These are phyloP conservation scores for Habrosyne pyritoides DNA, from an alignment of 2,888 invertebrate genomes.

Conservation along the genomic window DNA sequence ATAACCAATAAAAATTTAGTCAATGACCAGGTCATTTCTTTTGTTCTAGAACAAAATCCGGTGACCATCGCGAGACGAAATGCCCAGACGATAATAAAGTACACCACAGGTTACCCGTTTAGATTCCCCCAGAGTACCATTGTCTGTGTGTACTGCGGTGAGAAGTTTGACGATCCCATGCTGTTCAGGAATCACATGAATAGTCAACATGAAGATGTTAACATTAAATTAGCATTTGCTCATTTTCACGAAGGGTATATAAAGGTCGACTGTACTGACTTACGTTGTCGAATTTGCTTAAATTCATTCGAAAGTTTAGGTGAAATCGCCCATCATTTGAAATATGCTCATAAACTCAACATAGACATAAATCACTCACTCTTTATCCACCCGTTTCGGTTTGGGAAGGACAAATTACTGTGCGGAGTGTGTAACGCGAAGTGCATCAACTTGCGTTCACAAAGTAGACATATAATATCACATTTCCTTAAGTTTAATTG, in stretches of 20 bases:
- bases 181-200: constrained; percentile 16
- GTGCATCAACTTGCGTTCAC: constrained; percentile 18
- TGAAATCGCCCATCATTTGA: constrained; percentile 12
- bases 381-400: neutral
- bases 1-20: no score
- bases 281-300: constrained; percentile 15
- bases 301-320: neutral
- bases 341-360: constrained; percentile 12
- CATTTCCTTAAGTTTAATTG: constrained; percentile 13
- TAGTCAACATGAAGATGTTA: constrained; percentile 3
- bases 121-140: constrained; percentile 11
- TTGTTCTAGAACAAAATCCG: constrained; percentile 17
- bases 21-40: constrained; percentile 35
- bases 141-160: constrained; percentile 17
- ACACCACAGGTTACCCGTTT: constrained; percentile 15
- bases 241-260: constrained; percentile 3
- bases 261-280: constrained; percentile 16
- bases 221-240: neutral
- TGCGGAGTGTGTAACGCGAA: constrained; percentile 29
- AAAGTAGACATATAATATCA: constrained; percentile 19
- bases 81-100: constrained; percentile 8
- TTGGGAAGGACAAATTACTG: constrained; percentile 8
- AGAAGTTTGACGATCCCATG: constrained; percentile 12
- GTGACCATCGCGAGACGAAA: constrained; percentile 11
- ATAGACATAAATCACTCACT: constrained; percentile 14